Base-by-base conservation (phyloP, 2,888 invertebrate genomes). In the Amaurobius ferox region DNA sequence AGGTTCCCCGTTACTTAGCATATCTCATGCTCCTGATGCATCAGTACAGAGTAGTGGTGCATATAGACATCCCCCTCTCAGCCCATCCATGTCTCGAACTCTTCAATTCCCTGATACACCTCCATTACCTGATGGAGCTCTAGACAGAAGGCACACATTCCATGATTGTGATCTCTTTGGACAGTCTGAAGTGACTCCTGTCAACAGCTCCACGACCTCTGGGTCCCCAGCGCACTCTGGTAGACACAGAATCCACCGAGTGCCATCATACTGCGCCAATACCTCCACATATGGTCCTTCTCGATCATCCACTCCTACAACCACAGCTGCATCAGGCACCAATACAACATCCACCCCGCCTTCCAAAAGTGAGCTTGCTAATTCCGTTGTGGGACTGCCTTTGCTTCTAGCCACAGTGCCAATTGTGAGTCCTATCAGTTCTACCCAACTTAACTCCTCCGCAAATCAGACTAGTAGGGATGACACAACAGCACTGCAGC, bases 351-450 rank as follows among this genome's bases (percentile, higher is more conserved):
- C 83, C 55, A 70, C 74, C 68, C 77, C 76, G 30, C 77, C 85
- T 67, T 79, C 78, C 35, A 86, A 79, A 48, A 86, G 79, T 70
- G 86, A 79, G 74, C 78, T 86, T 64, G 86, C 79, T 44, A 86
- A 86, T 68, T 86, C 86, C 48, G 86, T 86, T 44, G 86, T 86
- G 74, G 86, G 86, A 55, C 66, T 86, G 70, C 86, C 86, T 64
- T 68, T 86, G 74, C 78, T 86, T 29, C 78, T 86, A 68, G 86
- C 86, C 79, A 78, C 85, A 73, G 85, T 86, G 85, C 85, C 85
- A 55, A 86, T 86, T 61, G 85, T 86, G 30, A 86, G 85, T 55
- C 85, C 85, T 35, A 79, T 86, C 67, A 66, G 77, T 26, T 62
- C 83, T 19, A 39, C 76, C 19, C 44, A 48, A n/a, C 62, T 26